These are phyloP conservation scores for Cryptocephalus primarius DNA, from an alignment of 2,888 invertebrate genomes.

Conservation along the genomic window DNA sequence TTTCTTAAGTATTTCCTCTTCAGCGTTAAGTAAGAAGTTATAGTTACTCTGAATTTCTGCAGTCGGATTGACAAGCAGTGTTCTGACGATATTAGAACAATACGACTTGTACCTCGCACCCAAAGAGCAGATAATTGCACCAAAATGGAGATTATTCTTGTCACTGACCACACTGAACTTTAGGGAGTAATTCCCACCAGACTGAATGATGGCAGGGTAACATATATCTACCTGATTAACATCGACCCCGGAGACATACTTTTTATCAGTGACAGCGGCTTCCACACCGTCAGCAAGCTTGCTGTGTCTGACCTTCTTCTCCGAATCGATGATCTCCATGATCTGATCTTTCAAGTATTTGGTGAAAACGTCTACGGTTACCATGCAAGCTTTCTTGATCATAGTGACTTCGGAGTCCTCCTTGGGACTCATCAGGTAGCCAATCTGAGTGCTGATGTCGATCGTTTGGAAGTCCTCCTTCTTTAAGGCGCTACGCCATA, in stretches of 20 bases:
- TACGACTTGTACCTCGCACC: constrained; percentile 95
- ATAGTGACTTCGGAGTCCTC: constrained; percentile 86
- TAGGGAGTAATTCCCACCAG: constrained; percentile 88
- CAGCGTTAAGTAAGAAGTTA: constrained; percentile 77
- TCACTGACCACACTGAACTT: constrained; percentile 95
- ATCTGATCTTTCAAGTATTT: constrained; percentile 96
- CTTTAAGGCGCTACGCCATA: constrained; percentile 74
- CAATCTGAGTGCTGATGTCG: constrained; percentile 78
- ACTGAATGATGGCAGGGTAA: constrained; percentile 97
- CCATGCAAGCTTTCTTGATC: constrained; percentile 85
- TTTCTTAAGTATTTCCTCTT: constrained; percentile 82
- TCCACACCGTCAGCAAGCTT: constrained; percentile 94
- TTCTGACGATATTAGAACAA: constrained; percentile 95
- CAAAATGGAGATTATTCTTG: constrained; percentile 89
- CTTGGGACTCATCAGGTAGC: constrained; percentile 84
- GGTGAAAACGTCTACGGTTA: constrained; percentile 89
- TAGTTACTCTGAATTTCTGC: constrained; percentile 75
- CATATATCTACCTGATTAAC: constrained; percentile 89
- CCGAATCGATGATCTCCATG: constrained; percentile 97
- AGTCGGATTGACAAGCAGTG: constrained; percentile 89
- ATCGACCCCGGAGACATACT: constrained; percentile 87
- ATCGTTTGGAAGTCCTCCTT: constrained; percentile 53
- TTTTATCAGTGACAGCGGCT: constrained; percentile 85
- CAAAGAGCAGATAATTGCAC: constrained; percentile 88
- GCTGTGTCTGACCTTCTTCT: constrained; percentile 94